Base-by-base conservation (phyloP, 92 coral and sea anemone species). In the Epizoanthus rinbou region DNA sequence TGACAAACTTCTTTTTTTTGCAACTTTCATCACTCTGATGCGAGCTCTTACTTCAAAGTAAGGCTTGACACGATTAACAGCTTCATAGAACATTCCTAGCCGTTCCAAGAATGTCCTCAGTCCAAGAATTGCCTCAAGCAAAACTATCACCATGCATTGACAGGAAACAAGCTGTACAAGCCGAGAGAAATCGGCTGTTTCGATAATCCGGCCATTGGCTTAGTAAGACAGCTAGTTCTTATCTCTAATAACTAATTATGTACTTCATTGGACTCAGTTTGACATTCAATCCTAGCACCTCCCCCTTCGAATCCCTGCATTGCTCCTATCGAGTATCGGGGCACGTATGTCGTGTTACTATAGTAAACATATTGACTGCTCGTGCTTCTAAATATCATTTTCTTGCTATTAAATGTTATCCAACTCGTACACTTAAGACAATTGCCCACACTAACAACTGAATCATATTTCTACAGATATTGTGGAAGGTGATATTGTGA, bases 401-500 rank as follows among this genome's bases (percentile, higher is more conserved):
- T 65, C 28, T 17, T 8, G 28, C 19, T 28, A n/a, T n/a, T n/a
- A n/a, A n/a, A 28, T 33, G 19, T 17, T 67, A 18, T 11, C n/a
- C n/a, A n/a, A n/a, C n/a, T n/a, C 15, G 54, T 37, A 37, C 17
- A 67, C 41, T 67, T 22, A 28, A 67, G 11, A 7, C 41, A 18
- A 28, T 5, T 9, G 31, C 18, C 45, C 68, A 22, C 6, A 2
- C 71, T 23, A 28, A 31, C 8, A 23, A 22, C 31, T 1, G 39
- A 28, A 67, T 67, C 23, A 25, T 19, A 3, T 67, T 1, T 31
- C 47, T 17, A 33, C 73, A 67, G 73, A 28, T 67, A 33, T 67
- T 10, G 19, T 28, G 33, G 82, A 78, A 78, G 82, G 82, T 6
- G 82, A 78, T 62, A 78, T 78, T 63, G 58, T 78, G 71, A 37